phyloP scores from a whole-genome alignment of 2,113 vertebrate genomes.

The Verasper variegatus region DNA sequence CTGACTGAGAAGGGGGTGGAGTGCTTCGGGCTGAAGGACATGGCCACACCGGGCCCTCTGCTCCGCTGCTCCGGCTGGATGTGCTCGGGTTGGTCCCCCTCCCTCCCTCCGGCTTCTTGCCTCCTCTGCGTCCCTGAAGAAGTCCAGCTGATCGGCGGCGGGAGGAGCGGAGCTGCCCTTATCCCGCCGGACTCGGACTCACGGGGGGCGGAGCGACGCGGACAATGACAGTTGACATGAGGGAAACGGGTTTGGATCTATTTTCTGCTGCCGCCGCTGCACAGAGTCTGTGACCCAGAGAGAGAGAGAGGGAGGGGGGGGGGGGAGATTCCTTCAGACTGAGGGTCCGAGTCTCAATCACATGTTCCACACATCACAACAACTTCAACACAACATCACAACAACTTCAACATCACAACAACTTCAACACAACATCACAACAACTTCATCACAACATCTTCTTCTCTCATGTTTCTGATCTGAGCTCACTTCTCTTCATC shows the following conservation, averaged over 20 bases:
- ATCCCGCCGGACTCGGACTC: slow-evolving; percentile 80
- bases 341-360: too few relatives aligned
- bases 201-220: slow-evolving; percentile 82
- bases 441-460: too few relatives aligned
- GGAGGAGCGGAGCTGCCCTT: slow-evolving; percentile 76
- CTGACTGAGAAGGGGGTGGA: slow-evolving; percentile 95
- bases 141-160: slow-evolving; percentile 75
- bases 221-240: slow-evolving; percentile 48
- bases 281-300: too few relatives aligned
- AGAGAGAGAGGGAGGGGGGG: too few relatives aligned
- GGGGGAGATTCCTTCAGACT: too few relatives aligned
- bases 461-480: too few relatives aligned
- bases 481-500: too few relatives aligned
- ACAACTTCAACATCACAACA: too few relatives aligned
- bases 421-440: too few relatives aligned
- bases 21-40: slow-evolving; percentile 95
- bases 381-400: too few relatives aligned
- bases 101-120: slow-evolving; percentile 60
- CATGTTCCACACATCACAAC: too few relatives aligned
- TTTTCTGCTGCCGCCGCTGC: neutral
- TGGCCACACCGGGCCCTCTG: slow-evolving; percentile 63
- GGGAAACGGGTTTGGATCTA: slow-evolving; percentile 47
- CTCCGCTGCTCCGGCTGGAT: slow-evolving; percentile 9
- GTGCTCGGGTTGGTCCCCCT: slow-evolving; percentile 39
- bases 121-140: slow-evolving; percentile 24